Evolutionary conservation across 1,140 invertebrate genomes (phyloP).

Genomic region (Drosophila insularis): DNA sequence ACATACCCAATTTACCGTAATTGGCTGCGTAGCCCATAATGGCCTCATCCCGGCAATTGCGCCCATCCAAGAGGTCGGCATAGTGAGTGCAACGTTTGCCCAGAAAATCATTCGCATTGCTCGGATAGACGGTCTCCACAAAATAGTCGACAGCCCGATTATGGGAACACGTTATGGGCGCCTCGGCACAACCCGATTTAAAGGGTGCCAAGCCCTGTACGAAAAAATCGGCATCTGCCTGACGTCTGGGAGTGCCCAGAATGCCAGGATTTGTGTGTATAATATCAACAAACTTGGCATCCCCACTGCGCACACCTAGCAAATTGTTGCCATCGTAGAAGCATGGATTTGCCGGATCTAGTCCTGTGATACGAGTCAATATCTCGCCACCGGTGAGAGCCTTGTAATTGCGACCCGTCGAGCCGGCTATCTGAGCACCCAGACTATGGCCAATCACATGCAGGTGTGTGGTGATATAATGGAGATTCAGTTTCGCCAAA

Average conservation of each 20-base stretch:
- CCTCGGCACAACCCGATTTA: slow-evolving; percentile 66
- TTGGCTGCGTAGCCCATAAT: slow-evolving; percentile 56
- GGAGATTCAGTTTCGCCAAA: slow-evolving; percentile 32
- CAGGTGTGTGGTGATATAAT: slow-evolving; percentile 50
- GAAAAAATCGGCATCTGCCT: slow-evolving; percentile 88
- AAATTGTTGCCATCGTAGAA: slow-evolving; percentile 83
- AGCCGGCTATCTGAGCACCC: slow-evolving; percentile 84
- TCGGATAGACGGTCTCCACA: slow-evolving; percentile 83
- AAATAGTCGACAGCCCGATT: slow-evolving; percentile 85
- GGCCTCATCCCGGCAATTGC: slow-evolving; percentile 1
- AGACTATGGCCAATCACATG: slow-evolving; percentile 75
- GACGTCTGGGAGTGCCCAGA: slow-evolving; percentile 82
- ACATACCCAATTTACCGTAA: slow-evolving; percentile 32
- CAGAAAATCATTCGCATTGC: slow-evolving; percentile 42
- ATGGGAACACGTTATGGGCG: slow-evolving; percentile 85
- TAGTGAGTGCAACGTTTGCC: slow-evolving; percentile 15
- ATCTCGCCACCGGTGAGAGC: slow-evolving; percentile 33
- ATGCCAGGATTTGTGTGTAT: slow-evolving; percentile 89
- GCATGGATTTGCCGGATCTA: slow-evolving; percentile 88
- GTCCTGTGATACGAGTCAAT: slow-evolving; percentile 84
- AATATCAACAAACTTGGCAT: slow-evolving; percentile 86
- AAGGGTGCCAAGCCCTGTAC: slow-evolving; percentile 78
- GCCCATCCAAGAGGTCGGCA: slow-evolving; percentile 17
- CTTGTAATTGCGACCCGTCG: slow-evolving; percentile 81
- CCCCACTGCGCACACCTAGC: slow-evolving; percentile 83